A percentile compares a stretch with the other conserved stretches of the same genome.
Conservation (phyloP, 2,797 vertebrate genomes). For the Dipus sagitta region DNA sequence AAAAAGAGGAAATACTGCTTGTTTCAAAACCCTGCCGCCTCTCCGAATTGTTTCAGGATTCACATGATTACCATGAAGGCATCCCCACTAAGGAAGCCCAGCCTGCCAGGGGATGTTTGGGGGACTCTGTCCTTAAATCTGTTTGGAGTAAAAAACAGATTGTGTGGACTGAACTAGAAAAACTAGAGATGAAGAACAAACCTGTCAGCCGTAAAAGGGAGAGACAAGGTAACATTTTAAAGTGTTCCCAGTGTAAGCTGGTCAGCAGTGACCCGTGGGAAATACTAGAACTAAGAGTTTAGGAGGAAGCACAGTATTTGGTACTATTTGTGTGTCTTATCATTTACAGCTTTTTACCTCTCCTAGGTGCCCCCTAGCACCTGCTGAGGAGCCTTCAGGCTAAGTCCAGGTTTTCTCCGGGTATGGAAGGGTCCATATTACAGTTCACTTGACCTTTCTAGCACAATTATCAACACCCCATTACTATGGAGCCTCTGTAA, state of each 20-base stretch:
- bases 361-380: no score
- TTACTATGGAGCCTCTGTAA: neutral
- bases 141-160: neutral
- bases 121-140: neutral
- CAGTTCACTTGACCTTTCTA: neutral
- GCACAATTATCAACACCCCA: no score
- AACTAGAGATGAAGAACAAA: neutral
- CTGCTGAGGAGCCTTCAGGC: neutral
- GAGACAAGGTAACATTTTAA: neutral
- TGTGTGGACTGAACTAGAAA: neutral
- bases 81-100: neutral
- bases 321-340: neutral
- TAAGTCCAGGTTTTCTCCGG: neutral
- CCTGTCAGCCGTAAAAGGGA: neutral
- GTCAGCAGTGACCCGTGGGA: neutral
- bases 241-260: neutral
- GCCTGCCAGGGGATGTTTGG: neutral
- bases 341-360: neutral
- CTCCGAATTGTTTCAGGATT: conserved; percentile 53
- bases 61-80: neutral
- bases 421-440: neutral
- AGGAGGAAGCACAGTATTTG: neutral
- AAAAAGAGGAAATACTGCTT: conserved; percentile 78
- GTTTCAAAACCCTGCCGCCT: conserved; percentile 71
- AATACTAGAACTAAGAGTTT: neutral